Evolutionary conservation across 2,113 vertebrate genomes (phyloP), one percentile per base, ranked within the genome.

Genomic region (Deroptyus accipitrinus): DNA sequence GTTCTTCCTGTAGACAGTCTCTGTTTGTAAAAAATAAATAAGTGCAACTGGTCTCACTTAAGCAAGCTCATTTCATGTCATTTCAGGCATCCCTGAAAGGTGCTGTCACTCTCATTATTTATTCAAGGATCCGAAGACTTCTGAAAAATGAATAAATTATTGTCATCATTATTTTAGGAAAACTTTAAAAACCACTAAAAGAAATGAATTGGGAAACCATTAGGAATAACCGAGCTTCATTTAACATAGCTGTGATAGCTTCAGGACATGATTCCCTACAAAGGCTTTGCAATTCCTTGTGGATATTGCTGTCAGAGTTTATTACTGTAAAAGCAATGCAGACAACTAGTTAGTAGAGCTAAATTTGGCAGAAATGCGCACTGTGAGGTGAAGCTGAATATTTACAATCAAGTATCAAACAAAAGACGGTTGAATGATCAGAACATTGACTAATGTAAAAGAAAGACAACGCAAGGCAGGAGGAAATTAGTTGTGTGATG

Each of bases 261-360:
- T 78, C 79, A 89, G 95, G 82, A 90, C 13, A 23, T 87, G 76
- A 89, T 95, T 92, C 79, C 90, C 28, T 5, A 8, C 59, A 95
- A 95, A 89, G 55, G 30, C 55, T 94, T 92, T 94, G 73, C 76
- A 95, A 94, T 96, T 96, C 95, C 90, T 90, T 91, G 55, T 79
- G 94, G 88, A 86, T 91, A 80, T 95, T 88, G 54, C 76, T 97
- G 83, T 77, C 93, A 94, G 95, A 83, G 55, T 78, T 92, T 82
- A 66, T 94, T 96, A 93, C 77, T 96, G 69, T 96, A 92, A 96
- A 96, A 96, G 67, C 52, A 86, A 67, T 83, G 54, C 68, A 93
- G 86, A 75, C 82, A 89, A 52, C 62, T 91, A 69, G 73, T 90
- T 93, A 75, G 27, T 85, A 66, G 72, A 95, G 70, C 44, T 94